A percentile compares a stretch with the other conserved stretches of the same genome.
These are phyloP conservation scores for Fistularia tabacaria DNA, from an alignment of 2,797 vertebrate species.

Conservation along the genomic window DNA sequence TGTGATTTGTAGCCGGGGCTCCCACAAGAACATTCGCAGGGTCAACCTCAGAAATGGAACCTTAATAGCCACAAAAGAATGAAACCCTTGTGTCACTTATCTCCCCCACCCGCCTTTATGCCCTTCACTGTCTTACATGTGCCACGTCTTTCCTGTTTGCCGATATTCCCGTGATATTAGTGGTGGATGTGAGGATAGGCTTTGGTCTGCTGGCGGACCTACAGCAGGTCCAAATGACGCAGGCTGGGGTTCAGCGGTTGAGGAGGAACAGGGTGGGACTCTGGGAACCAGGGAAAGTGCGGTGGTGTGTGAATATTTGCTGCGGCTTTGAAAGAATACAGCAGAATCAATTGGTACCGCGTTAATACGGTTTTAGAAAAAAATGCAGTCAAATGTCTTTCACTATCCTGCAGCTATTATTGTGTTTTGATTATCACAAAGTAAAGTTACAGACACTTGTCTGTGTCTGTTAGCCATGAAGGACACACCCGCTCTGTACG, in stretches of 20 bases:
- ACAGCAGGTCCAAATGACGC: slow-evolving; percentile 61
- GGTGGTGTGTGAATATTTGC: slow-evolving; percentile 39
- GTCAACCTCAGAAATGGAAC: slow-evolving; percentile 61
- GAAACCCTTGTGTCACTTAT: slow-evolving; percentile 54
- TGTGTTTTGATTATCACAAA: too few species aligned
- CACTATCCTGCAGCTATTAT: too few species aligned
- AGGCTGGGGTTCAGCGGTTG: slow-evolving; percentile 67
- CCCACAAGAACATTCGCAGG: slow-evolving; percentile 61
- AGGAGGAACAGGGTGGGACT: slow-evolving; percentile 56
- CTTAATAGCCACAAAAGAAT: slow-evolving; percentile 50
- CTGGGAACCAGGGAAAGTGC: slow-evolving; percentile 50
- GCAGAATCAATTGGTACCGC: slow-evolving; percentile 27
- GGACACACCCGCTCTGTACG: too few species aligned
- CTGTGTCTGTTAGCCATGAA: too few species aligned
- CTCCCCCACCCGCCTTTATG: slow-evolving; percentile 25
- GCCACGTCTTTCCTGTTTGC: slow-evolving; percentile 21
- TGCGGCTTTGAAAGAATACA: slow-evolving; percentile 32
- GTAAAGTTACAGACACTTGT: too few species aligned
- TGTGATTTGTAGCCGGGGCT: slow-evolving; percentile 63
- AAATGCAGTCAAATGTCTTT: too few species aligned
- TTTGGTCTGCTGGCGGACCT: slow-evolving; percentile 46
- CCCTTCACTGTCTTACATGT: slow-evolving; percentile 17
- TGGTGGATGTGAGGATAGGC: slow-evolving; percentile 51
- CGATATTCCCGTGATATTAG: slow-evolving; percentile 45
- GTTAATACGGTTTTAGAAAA: neutral